phyloP scores from a whole-genome alignment of 1,140 invertebrate genomes.

The Zaprionus nigranus region DNA sequence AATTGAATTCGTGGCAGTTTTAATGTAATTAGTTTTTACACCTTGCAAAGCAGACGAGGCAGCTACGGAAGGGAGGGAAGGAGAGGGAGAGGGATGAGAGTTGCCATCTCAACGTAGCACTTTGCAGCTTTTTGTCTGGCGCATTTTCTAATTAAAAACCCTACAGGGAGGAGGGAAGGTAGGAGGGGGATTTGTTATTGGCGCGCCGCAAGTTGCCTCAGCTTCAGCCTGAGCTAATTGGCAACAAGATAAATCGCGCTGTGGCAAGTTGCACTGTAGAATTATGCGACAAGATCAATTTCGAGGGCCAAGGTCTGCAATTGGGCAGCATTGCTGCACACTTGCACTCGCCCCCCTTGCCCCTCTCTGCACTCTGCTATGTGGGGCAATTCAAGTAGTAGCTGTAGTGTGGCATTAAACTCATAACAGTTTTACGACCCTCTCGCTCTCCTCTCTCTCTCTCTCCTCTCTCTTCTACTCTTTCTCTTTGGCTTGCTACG shows the following conservation, averaged over 20 bases:
- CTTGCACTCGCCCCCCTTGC: too few relatives aligned
- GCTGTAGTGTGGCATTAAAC: conserved; percentile 15
- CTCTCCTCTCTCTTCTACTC: too few relatives aligned
- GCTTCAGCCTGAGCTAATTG: conserved; percentile 59
- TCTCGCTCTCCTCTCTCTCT: not conserved
- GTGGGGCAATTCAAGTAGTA: not conserved
- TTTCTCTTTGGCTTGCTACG: conserved; percentile 39
- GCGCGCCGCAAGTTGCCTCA: conserved; percentile 3
- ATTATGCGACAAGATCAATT: conserved; percentile 81
- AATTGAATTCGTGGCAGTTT: conserved; percentile 82
- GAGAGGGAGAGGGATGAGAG: not conserved
- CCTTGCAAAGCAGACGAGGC: conserved; percentile 63
- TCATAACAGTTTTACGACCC: conserved; percentile 64
- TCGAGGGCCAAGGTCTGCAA: conserved; percentile 71
- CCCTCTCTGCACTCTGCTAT: not conserved
- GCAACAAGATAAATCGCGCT: conserved; percentile 79
- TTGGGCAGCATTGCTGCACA: conserved; percentile 18
- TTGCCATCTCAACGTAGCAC: not conserved
- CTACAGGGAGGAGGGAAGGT: not conserved
- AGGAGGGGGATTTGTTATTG: not conserved
- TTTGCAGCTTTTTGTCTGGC: conserved; percentile 9
- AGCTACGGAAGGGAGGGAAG: not conserved
- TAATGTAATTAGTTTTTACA: conserved; percentile 82
- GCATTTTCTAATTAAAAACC: conserved; percentile 58
- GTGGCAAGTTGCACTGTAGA: conserved; percentile 68